These are phyloP conservation scores for Parasteatoda lunata DNA, from an alignment of 2,888 invertebrate species.

Conservation along the genomic window DNA sequence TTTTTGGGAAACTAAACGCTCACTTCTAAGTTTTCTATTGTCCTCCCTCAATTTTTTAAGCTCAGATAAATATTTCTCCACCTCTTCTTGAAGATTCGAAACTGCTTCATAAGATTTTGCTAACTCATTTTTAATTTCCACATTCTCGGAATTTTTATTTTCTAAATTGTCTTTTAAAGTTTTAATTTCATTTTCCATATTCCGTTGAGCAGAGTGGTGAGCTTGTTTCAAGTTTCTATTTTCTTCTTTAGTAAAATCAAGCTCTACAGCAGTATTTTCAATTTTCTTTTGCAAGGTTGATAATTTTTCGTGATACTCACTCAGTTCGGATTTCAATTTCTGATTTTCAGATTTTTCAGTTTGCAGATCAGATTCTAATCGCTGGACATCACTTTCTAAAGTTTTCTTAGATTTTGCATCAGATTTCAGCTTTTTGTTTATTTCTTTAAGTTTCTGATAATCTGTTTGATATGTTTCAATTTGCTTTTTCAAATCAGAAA, in stretches of 20 bases:
- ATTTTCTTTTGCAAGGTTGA: conserved; percentile 60
- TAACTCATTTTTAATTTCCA: conserved; percentile 57
- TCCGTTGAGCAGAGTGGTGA: conserved; percentile 45
- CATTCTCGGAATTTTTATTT: conserved; percentile 51
- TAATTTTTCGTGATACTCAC: conserved; percentile 59
- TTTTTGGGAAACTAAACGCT: conserved; percentile 56
- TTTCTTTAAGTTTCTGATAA: conserved; percentile 59
- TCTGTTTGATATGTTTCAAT: conserved; percentile 46
- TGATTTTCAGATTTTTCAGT: conserved; percentile 61
- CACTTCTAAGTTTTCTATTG: conserved; percentile 72
- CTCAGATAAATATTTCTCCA: conserved; percentile 73
- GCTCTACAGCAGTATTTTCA: conserved; percentile 58
- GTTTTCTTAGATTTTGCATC: conserved; percentile 58
- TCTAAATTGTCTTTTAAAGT: conserved; percentile 54
- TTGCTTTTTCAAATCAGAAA: conserved; percentile 56
- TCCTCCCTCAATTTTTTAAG: conserved; percentile 86
- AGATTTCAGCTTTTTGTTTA: conserved; percentile 55
- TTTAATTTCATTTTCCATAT: conserved; percentile 64
- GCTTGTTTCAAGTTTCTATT: conserved; percentile 55
- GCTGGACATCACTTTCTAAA: conserved; percentile 60
- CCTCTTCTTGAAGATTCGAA: conserved; percentile 55
- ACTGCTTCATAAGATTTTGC: conserved; percentile 60
- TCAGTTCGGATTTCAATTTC: conserved; percentile 61
- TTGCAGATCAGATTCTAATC: conserved; percentile 51
- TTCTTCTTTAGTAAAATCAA: conserved; percentile 62